Base-by-base conservation (phyloP, 2,797 vertebrate species). In the Takifugu rubripes region DNA sequence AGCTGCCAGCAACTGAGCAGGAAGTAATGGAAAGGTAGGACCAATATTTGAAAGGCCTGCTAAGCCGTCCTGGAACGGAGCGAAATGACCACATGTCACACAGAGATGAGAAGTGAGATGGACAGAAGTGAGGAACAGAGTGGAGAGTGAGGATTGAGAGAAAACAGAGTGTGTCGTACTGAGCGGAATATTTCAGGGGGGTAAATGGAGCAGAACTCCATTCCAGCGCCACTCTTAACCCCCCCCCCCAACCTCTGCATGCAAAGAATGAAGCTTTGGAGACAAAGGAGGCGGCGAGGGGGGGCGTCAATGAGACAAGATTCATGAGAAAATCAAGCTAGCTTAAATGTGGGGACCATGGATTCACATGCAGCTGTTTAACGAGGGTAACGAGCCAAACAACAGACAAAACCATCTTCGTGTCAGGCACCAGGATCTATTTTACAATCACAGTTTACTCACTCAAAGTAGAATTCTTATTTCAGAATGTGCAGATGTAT, bases 121-220 rank as follows among this genome's bases (percentile, higher is more conserved):
- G 79, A 70, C 62, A 61, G 71, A 55, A 53, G 69, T 67, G 68
- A 77, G 75, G 70, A 79, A 77, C 64, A 56, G 75, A 59, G 64
- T 54, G 26, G 61, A 51, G 68, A 70, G 75, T 61, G 33, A 47
- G 56, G 69, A 71, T 72, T 72, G 82, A 75, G 76, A 80, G 82
- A 84, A 79, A 85, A 81, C 76, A 81, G 76, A 79, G 77, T 78
- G 81, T 70, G 79, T 79, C 78, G 67, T 84, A 87, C 83, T 81
- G 76, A 85, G 84, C 82, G 78, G 87, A 90, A 88, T 90, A 87
- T 87, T 87, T 87, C 83, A 87, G 78, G 70, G 70, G 73, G 81
- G 85, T 86, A 89, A 88, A 89, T 90, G 86, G 88, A 90, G 87
- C 83, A 90, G 84, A 89, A 90, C 88, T 85, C 87, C 67, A 87